Base-by-base conservation (phyloP, 2,113 vertebrate species). In the Spea multiplicata region DNA sequence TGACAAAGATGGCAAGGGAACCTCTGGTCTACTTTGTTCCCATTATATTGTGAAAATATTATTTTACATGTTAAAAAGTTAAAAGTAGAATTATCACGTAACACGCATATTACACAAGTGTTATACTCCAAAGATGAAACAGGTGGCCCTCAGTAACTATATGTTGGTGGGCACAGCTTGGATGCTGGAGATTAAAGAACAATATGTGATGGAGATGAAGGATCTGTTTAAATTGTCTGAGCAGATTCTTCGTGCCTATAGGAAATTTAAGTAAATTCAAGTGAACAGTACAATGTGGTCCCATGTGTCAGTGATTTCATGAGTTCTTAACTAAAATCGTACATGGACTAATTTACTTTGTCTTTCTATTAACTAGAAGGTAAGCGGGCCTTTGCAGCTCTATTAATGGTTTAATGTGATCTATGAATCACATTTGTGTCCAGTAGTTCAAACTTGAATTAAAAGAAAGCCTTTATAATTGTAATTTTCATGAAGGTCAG, bases 401-500 rank as follows among this genome's bases (percentile, higher is more conserved):
- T 80, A 68, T 80, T 74, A 80, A 71, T 66, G 70, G 68, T 80
- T 73, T 80, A 80, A 74, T 80, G 65, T 80, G 71, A 68, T 74
- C 71, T 73, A 73, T 80, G 78, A 80, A 80, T 80, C 78, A 80
- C 74, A 74, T 80, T 75, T 62, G 74, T 74, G 71, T 80, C 71
- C 78, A 80, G 74, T 80, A 80, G 52, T 74, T 80, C 71, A 80
- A 80, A 66, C 65, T 61, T 48, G 52, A 73, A 74, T 74, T 73
- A 80, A 74, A 80, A 64, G 12, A 66, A 80, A 80, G 78, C 46
- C 65, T 74, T 80, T 80, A 67, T 80, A 74, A 80, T 80, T 80
- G 78, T 73, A 74, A 80, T 80, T 80, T 80, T 80, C 71, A 80
- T 80, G 78, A 80, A 80, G 78, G 78, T 80, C 78, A 80, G 64